Percentiles rank a stretch among this genome's conserved stretches.
phyloP scores from a whole-genome alignment of 1,140 invertebrate genomes.

The Bombus sibiricus region DNA sequence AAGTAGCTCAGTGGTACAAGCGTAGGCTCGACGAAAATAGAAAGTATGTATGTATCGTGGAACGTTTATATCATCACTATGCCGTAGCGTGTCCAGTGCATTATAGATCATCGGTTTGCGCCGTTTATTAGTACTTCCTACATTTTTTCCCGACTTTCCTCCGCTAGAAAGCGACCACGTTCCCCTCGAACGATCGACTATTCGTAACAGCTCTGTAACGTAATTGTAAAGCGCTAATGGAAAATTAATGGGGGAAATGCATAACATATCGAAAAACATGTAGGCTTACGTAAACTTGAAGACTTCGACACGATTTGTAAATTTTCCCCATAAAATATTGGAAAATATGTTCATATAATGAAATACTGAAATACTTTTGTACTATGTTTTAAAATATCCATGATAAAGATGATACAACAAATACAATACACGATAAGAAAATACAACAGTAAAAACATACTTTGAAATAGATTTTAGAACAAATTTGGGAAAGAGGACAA shows the following conservation, averaged over 20 bases:
- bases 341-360: too few species aligned
- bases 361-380: too few species aligned
- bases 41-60: constrained; percentile 16
- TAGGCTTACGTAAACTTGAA: neutral
- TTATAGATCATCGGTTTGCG: neutral
- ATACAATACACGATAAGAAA: too few species aligned
- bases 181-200: neutral
- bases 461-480: too few species aligned
- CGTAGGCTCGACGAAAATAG: constrained; percentile 30
- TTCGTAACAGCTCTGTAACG: neutral
- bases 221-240: too few species aligned
- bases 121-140: constrained; percentile 18
- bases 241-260: too few species aligned
- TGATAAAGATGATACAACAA: too few species aligned
- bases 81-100: neutral
- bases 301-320: neutral
- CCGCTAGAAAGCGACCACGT: constrained; percentile 30
- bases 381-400: too few species aligned
- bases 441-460: too few species aligned
- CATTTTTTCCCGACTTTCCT: constrained; percentile 35
- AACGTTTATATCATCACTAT: constrained; percentile 26
- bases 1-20: constrained; percentile 55
- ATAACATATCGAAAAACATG: neutral
- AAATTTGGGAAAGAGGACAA: too few species aligned
- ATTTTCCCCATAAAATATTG: too few species aligned